phyloP scores from a whole-genome alignment of 2,888 invertebrate species.

The Phrixothrix hirtus region DNA sequence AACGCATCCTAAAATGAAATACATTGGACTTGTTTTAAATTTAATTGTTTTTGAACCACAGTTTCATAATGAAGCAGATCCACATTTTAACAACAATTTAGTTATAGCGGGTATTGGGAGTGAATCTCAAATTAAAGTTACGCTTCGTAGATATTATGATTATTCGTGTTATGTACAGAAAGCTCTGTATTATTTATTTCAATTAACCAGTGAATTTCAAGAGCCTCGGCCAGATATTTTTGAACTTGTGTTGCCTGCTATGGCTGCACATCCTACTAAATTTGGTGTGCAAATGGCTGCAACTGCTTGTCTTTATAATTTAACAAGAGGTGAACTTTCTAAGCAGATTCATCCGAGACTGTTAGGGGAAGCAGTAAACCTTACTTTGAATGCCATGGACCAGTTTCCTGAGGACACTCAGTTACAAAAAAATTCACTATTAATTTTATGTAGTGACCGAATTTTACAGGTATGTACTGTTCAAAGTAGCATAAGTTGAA shows the following conservation, averaged over 20 bases:
- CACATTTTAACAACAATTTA: conserved; percentile 38
- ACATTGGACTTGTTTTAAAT: conserved; percentile 50
- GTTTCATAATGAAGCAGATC: conserved; percentile 40
- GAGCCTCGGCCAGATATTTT: conserved; percentile 66
- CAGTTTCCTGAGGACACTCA: conserved; percentile 68
- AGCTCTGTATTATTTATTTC: conserved; percentile 67
- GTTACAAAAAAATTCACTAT: conserved; percentile 72
- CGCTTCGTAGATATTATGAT: conserved; percentile 61
- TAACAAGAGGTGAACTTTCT: conserved; percentile 68
- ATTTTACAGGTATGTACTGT: conserved; percentile 68
- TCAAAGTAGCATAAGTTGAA: no score
- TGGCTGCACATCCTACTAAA: conserved; percentile 57
- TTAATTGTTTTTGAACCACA: conserved; percentile 45
- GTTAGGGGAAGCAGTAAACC: conserved; percentile 64
- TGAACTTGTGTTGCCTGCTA: conserved; percentile 60
- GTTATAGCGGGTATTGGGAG: conserved; percentile 46
- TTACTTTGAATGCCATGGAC: conserved; percentile 71
- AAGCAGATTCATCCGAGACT: conserved; percentile 66
- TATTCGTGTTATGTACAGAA: conserved; percentile 68
- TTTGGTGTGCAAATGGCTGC: conserved; percentile 74
- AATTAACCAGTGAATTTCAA: conserved; percentile 54
- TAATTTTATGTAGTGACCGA: conserved; percentile 75
- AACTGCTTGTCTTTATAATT: conserved; percentile 74
- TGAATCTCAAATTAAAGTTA: conserved; percentile 55
- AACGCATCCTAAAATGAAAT: conserved; percentile 46